Evolutionary conservation across 2,888 invertebrate species (phyloP).

Genomic region (Euspilapteryx auroguttella): DNA sequence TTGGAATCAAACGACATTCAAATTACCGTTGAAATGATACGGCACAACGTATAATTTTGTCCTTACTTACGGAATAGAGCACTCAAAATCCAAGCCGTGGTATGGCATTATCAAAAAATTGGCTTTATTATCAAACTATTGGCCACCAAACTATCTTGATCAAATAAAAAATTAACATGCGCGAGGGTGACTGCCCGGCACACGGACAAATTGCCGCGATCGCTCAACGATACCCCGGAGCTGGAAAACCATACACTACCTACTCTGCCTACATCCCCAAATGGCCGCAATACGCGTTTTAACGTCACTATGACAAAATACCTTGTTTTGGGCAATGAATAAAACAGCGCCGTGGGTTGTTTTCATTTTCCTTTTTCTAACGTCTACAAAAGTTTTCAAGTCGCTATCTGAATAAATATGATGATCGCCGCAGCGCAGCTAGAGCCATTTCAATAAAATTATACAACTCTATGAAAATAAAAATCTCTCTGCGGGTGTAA

Average conservation of each 20-base stretch:
- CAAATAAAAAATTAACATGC: slow-evolving; percentile 50
- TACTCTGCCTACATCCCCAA: slow-evolving; percentile 8
- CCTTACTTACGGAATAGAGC: slow-evolving; percentile 26
- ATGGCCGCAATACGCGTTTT: slow-evolving; percentile 6
- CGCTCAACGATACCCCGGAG: slow-evolving; percentile 19
- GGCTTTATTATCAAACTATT: slow-evolving; percentile 52
- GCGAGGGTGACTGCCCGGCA: slow-evolving; percentile 29
- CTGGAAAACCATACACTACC: slow-evolving; percentile 17
- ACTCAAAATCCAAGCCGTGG: slow-evolving; percentile 22
- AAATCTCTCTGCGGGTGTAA: slow-evolving; percentile 10
- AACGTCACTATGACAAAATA: slow-evolving; percentile 5
- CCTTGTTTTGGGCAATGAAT: slow-evolving; percentile 3
- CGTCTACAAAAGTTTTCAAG: slow-evolving; percentile 6
- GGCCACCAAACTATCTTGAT: slow-evolving; percentile 41
- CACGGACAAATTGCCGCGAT: slow-evolving; percentile 41
- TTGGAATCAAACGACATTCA: slow-evolving; percentile 38
- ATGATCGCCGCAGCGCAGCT: slow-evolving; percentile 14
- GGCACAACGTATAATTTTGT: slow-evolving; percentile 35
- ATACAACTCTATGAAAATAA: slow-evolving; percentile 33
- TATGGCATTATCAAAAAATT: slow-evolving; percentile 52
- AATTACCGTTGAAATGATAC: slow-evolving; percentile 48
- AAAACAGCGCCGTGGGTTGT: slow-evolving; percentile 1
- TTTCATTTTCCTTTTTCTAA: neutral
- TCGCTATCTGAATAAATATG: slow-evolving; percentile 9
- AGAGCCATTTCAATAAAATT: slow-evolving; percentile 28